Conservation (phyloP, 2,888 invertebrate genomes). For the Pimpla rufipes region DNA sequence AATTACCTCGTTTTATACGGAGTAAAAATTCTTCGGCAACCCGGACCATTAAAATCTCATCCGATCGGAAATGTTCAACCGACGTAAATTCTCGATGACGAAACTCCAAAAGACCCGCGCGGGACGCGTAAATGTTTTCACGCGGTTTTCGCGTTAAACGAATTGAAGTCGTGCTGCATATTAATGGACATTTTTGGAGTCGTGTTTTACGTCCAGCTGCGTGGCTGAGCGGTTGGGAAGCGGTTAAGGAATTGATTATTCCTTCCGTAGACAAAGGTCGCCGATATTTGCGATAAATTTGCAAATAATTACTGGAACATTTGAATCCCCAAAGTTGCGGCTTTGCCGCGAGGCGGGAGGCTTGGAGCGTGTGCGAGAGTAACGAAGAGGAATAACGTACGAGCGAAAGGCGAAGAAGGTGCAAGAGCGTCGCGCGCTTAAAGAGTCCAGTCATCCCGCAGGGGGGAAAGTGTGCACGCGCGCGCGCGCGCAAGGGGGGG, state of each 20-base stretch:
- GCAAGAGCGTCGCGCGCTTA: constrained; percentile 74
- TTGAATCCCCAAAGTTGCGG: background rate
- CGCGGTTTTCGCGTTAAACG: too few relatives aligned
- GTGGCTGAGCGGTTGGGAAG: background rate
- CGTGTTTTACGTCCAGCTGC: background rate
- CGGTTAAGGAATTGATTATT: background rate
- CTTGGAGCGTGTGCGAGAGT: background rate
- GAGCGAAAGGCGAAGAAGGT: constrained; percentile 49
- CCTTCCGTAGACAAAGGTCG: background rate
- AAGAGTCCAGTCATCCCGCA: constrained; percentile 83
- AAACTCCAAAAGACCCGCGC: background rate
- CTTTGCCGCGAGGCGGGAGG: background rate
- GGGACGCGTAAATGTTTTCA: too few relatives aligned
- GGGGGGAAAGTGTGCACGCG: constrained; percentile 60
- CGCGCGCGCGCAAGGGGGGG: constrained; percentile 34
- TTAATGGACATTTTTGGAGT: background rate
- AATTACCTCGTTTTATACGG: constrained; percentile 6
- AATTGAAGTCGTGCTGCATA: too few relatives aligned
- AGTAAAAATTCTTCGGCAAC: background rate
- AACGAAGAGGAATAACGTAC: constrained; percentile 9
- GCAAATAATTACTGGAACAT: background rate
- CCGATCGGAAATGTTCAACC: background rate
- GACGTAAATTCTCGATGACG: background rate
- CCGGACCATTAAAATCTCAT: too few relatives aligned
- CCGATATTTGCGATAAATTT: background rate